These are phyloP conservation scores for Elachura formosa DNA, from an alignment of 2,113 vertebrate genomes.

Conservation along the genomic window DNA sequence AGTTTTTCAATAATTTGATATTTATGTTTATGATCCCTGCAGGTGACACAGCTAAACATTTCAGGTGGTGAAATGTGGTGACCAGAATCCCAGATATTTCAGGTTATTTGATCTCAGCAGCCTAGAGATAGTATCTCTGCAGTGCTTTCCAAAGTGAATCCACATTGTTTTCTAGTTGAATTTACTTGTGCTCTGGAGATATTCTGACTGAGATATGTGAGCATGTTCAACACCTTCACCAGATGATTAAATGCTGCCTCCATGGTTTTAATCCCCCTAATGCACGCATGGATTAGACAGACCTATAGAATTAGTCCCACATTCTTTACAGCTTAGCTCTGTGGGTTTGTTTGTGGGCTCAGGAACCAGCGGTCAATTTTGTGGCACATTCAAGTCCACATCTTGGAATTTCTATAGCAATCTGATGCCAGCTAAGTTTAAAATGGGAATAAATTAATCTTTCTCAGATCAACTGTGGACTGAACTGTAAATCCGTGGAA, in stretches of 20 bases:
- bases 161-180: background rate
- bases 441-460: background rate
- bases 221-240: background rate
- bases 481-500: background rate
- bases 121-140: background rate
- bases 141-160: background rate
- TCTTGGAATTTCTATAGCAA: background rate
- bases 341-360: background rate
- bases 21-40: background rate
- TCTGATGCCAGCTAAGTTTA: background rate
- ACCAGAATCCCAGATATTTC: background rate
- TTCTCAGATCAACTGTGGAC: background rate
- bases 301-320: background rate
- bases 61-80: background rate
- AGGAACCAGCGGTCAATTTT: background rate
- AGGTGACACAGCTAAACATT: background rate
- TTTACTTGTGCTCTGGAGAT: background rate
- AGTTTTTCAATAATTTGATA: background rate
- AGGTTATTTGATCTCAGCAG: background rate
- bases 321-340: background rate
- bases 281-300: background rate
- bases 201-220: background rate
- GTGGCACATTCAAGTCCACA: background rate
- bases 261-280: background rate
- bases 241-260: background rate